phyloP scores from a whole-genome alignment of 2,797 vertebrate species.

The Orestias chungarensis region DNA sequence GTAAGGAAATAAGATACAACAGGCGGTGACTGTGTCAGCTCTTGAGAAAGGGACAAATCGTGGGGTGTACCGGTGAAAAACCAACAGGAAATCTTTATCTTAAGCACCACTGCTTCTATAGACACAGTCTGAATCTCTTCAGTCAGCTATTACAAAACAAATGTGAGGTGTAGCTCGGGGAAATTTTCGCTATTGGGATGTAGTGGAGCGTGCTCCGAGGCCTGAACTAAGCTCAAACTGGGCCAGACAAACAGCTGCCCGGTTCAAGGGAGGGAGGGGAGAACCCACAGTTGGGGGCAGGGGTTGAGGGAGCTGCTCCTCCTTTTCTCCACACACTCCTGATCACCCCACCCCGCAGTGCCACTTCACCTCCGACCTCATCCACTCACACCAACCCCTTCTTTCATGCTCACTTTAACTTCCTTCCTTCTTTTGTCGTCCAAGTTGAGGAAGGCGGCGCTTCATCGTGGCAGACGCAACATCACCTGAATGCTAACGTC shows the following conservation, averaged over 20 bases:
- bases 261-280: constrained; percentile 56
- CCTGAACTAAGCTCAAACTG: constrained; percentile 75
- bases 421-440: constrained; percentile 72
- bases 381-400: constrained; percentile 71
- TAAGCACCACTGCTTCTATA: constrained; percentile 43
- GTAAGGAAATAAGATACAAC: constrained; percentile 49
- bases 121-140: constrained; percentile 50
- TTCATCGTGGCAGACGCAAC: constrained; percentile 60
- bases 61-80: constrained; percentile 55
- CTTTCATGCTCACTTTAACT: constrained; percentile 79
- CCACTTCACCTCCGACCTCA: constrained; percentile 82
- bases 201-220: constrained; percentile 75
- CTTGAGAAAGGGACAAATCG: constrained; percentile 27
- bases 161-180: constrained; percentile 65
- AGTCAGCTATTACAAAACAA: constrained; percentile 70
- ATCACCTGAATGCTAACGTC: constrained; percentile 40
- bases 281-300: constrained; percentile 21
- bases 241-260: constrained; percentile 80
- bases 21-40: constrained; percentile 29
- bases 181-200: constrained; percentile 73
- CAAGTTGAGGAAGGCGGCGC: constrained; percentile 64
- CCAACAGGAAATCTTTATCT: constrained; percentile 70
- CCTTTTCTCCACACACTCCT: constrained; percentile 73
- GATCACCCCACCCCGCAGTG: constrained; percentile 68
- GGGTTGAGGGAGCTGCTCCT: constrained; percentile 36